Percentiles rank a stretch among this genome's conserved stretches.
phyloP scores from a whole-genome alignment of 1,140 invertebrate genomes.

The Dinothrombium tinctorium region DNA sequence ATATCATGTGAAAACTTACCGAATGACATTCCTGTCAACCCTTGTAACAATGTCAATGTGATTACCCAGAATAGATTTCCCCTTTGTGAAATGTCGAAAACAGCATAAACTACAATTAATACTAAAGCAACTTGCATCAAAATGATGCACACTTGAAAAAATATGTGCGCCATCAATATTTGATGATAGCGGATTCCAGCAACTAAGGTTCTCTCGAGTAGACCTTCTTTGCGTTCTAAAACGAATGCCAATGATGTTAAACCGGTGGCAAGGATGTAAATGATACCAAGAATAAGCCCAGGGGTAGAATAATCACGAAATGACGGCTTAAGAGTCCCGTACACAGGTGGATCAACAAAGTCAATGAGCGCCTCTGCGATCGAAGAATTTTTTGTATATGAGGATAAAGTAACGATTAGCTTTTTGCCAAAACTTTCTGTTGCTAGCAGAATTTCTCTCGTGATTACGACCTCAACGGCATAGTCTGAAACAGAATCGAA shows the following conservation, averaged over 20 bases:
- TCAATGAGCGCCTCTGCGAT: not conserved
- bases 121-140: slow-evolving; percentile 4
- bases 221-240: slow-evolving; percentile 67
- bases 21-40: slow-evolving; percentile 9
- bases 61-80: slow-evolving; percentile 8
- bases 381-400: not conserved
- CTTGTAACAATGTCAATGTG: slow-evolving; percentile 7
- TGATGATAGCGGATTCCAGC: slow-evolving; percentile 37
- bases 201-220: slow-evolving; percentile 69
- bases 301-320: slow-evolving; percentile 87
- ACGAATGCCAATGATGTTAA: slow-evolving; percentile 72
- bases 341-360: slow-evolving; percentile 5
- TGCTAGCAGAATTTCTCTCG: not conserved
- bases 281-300: slow-evolving; percentile 71
- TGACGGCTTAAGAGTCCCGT: slow-evolving; percentile 7
- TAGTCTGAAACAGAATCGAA: not conserved
- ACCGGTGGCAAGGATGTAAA: slow-evolving; percentile 81
- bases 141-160: slow-evolving; percentile 4
- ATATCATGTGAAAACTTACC: not conserved
- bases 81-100: slow-evolving; percentile 4
- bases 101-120: slow-evolving; percentile 3
- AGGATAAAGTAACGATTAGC: not conserved
- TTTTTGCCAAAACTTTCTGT: not conserved
- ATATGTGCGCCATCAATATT: slow-evolving; percentile 15
- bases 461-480: not conserved